phyloP scores from a whole-genome alignment of 2,888 invertebrate genomes.

The Apoda limacodes region DNA sequence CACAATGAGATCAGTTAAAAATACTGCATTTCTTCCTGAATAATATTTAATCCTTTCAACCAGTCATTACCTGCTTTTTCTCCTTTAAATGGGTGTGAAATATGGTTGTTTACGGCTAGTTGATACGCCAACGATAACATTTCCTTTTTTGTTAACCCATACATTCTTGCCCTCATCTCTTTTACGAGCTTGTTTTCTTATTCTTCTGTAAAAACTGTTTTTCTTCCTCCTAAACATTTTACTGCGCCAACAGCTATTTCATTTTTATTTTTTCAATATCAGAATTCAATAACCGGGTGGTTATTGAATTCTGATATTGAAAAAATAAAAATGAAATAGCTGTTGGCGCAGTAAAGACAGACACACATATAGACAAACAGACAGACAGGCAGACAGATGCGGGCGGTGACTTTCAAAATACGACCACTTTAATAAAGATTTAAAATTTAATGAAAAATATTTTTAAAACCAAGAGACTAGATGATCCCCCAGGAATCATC shows the following conservation, averaged over 20 bases:
- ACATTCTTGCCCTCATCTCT: slow-evolving; percentile 14
- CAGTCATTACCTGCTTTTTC: slow-evolving; percentile 19
- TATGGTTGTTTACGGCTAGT: slow-evolving; percentile 16
- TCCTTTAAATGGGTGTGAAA: slow-evolving; percentile 14
- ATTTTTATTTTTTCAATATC: slow-evolving; percentile 18
- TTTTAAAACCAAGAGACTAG: too few species aligned
- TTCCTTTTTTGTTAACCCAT: too few species aligned
- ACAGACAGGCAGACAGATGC: too few species aligned
- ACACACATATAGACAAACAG: too few species aligned
- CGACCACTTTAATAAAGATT: too few species aligned
- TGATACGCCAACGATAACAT: slow-evolving; percentile 15
- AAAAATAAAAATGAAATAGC: slow-evolving; percentile 17
- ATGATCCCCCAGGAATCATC: too few species aligned
- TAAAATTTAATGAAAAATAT: too few species aligned
- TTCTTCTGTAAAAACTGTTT: slow-evolving; percentile 18
- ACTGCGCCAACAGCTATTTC: slow-evolving; percentile 13
- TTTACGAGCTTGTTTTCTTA: slow-evolving; percentile 18
- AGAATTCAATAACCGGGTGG: too few species aligned
- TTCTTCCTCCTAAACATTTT: slow-evolving; percentile 16
- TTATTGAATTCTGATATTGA: too few species aligned
- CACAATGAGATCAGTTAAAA: too few species aligned
- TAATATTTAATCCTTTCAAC: slow-evolving; percentile 21
- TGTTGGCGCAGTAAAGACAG: slow-evolving; percentile 12
- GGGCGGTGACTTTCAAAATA: too few species aligned
- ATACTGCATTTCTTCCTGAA: too few species aligned